Conservation (phyloP, 2,888 invertebrate genomes). For the Dynastes maya region DNA sequence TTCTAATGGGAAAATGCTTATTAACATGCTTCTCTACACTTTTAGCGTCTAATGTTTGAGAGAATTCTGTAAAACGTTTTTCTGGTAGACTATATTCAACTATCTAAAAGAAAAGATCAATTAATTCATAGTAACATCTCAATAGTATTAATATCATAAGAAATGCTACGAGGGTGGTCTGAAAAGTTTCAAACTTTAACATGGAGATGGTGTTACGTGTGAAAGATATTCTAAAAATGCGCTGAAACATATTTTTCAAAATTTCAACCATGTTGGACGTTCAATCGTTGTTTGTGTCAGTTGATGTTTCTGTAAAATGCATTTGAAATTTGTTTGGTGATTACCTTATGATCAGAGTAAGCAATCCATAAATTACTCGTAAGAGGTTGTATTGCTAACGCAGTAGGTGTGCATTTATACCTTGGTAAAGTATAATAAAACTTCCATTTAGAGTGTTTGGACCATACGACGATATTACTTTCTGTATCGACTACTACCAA, state of each 20-base stretch:
- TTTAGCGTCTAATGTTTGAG: conserved; percentile 72
- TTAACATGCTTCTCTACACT: conserved; percentile 75
- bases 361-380: conserved; percentile 78
- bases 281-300: too few species aligned
- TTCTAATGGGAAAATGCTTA: conserved; percentile 75
- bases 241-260: too few species aligned
- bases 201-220: too few species aligned
- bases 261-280: too few species aligned
- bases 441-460: conserved; percentile 61
- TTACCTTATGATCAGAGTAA: conserved; percentile 87
- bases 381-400: conserved; percentile 78
- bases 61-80: conserved; percentile 78
- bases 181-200: too few species aligned
- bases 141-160: too few species aligned
- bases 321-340: too few species aligned
- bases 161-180: too few species aligned
- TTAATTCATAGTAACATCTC: not conserved
- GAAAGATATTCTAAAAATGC: too few species aligned
- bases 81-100: conserved; percentile 82
- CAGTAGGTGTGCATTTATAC: conserved; percentile 80
- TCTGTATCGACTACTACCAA: conserved; percentile 79
- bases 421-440: conserved; percentile 79
- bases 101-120: conserved; percentile 73
- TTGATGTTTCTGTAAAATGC: too few species aligned
- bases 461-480: conserved; percentile 80